Conservation (phyloP, 2,797 vertebrate species). For the Okamejei kenojei region DNA sequence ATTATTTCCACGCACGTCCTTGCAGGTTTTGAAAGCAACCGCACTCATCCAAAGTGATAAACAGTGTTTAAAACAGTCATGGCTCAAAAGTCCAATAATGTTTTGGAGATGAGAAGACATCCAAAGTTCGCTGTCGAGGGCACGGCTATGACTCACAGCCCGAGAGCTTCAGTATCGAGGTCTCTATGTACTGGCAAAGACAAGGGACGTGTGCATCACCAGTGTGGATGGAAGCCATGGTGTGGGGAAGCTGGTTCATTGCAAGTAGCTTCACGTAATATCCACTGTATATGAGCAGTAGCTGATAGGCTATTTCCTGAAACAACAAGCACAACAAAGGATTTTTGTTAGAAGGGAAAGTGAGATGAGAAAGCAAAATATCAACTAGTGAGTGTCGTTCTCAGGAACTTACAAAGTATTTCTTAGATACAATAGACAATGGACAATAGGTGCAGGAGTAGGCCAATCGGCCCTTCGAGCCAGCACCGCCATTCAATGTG, state of each 20-base stretch:
- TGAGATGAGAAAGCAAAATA: background rate
- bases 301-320: slow-evolving; percentile 58
- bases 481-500: too few relatives aligned
- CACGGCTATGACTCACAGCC: too few relatives aligned
- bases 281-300: slow-evolving; percentile 54
- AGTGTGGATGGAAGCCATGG: slow-evolving; percentile 39
- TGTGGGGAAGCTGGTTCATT: slow-evolving; percentile 47
- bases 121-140: background rate
- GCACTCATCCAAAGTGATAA: background rate
- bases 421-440: too few relatives aligned
- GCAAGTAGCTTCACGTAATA: slow-evolving; percentile 57
- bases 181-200: slow-evolving; percentile 57
- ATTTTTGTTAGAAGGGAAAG: background rate
- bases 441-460: too few relatives aligned
- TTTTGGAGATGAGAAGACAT: background rate
- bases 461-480: too few relatives aligned
- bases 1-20: background rate
- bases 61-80: background rate
- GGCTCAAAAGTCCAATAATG: background rate
- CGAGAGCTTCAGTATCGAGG: slow-evolving; percentile 40
- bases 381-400: background rate
- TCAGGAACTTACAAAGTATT: background rate
- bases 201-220: slow-evolving; percentile 44
- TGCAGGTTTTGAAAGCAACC: background rate
- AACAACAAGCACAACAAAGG: background rate